phyloP scores from a whole-genome alignment of 2,797 vertebrate species.

The Sparidentex hasta region DNA sequence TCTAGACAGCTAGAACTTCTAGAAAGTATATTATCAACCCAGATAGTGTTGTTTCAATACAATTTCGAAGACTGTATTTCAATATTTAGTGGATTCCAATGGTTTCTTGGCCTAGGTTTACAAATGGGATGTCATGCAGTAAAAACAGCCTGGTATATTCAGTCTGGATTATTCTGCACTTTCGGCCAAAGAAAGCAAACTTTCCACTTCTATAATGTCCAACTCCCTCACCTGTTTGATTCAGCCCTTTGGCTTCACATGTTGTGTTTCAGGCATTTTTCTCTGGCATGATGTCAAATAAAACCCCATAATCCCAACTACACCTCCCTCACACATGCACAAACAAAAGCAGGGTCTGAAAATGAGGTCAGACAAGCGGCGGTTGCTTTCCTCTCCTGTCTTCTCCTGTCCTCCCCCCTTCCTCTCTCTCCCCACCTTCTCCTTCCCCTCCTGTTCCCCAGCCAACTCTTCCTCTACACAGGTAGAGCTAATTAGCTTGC shows the following conservation, averaged over 20 bases:
- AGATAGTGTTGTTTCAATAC: background rate
- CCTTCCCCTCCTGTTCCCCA: constrained; percentile 62
- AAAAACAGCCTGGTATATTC: background rate
- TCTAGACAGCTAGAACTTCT: background rate
- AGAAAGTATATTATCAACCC: background rate
- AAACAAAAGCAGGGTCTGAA: constrained; percentile 66
- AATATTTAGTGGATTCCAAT: background rate
- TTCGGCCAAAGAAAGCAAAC: background rate
- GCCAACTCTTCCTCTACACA: constrained; percentile 63
- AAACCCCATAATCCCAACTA: constrained; percentile 70
- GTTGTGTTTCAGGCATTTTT: constrained; percentile 50
- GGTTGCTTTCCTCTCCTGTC: constrained; percentile 62
- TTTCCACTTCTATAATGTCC: background rate
- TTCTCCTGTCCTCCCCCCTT: constrained; percentile 15
- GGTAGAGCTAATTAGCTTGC: constrained; percentile 75
- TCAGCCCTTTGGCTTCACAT: constrained; percentile 15
- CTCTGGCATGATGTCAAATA: constrained; percentile 65
- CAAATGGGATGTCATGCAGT: background rate
- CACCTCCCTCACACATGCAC: constrained; percentile 56
- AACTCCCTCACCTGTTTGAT: constrained; percentile 16
- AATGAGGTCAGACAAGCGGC: constrained; percentile 72
- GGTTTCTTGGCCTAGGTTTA: background rate
- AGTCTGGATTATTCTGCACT: background rate
- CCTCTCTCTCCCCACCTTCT: constrained; percentile 15
- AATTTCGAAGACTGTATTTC: background rate